Percentiles rank a stretch among this genome's conserved stretches.
Evolutionary conservation across 2,797 vertebrate genomes (phyloP).

Genomic region (Tarsius wallacei): DNA sequence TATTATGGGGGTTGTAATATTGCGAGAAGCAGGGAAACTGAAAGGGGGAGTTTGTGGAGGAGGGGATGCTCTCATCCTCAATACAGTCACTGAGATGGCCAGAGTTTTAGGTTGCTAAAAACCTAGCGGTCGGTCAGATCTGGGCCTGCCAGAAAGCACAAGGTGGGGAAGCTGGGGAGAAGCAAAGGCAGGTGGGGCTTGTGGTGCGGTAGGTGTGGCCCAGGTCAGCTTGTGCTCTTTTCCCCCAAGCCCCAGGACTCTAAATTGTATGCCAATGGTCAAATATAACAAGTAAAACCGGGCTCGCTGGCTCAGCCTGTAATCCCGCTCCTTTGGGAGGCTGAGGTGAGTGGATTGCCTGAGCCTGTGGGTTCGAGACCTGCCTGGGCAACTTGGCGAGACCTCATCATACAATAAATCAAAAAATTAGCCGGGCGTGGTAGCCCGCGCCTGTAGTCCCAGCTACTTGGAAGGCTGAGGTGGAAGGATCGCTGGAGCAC

Average conservation of each 20-base stretch:
- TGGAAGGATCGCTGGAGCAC: too few species aligned
- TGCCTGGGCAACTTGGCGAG: too few species aligned
- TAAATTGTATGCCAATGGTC: not conserved
- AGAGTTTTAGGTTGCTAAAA: not conserved
- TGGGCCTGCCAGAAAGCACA: not conserved
- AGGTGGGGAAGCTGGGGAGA: not conserved
- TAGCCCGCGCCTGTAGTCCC: too few species aligned
- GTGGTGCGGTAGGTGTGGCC: not conserved
- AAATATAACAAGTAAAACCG: too few species aligned
- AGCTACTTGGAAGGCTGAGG: too few species aligned
- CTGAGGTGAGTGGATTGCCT: too few species aligned
- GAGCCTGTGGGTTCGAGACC: too few species aligned
- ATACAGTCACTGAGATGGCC: not conserved
- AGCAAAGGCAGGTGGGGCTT: not conserved
- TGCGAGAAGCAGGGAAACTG: not conserved
- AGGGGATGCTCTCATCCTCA: not conserved
- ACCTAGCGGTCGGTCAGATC: not conserved
- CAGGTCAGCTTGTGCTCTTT: not conserved
- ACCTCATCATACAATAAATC: too few species aligned
- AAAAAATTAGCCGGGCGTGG: too few species aligned
- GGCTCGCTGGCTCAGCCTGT: too few species aligned
- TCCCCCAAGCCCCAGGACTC: not conserved
- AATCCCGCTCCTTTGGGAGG: too few species aligned
- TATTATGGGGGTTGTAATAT: fast-evolving
- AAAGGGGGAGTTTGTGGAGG: fast-evolving